A percentile compares a stretch with the other conserved stretches of the same genome.
phyloP scores from a whole-genome alignment of 1,140 invertebrate species.

The Campodea augens region DNA sequence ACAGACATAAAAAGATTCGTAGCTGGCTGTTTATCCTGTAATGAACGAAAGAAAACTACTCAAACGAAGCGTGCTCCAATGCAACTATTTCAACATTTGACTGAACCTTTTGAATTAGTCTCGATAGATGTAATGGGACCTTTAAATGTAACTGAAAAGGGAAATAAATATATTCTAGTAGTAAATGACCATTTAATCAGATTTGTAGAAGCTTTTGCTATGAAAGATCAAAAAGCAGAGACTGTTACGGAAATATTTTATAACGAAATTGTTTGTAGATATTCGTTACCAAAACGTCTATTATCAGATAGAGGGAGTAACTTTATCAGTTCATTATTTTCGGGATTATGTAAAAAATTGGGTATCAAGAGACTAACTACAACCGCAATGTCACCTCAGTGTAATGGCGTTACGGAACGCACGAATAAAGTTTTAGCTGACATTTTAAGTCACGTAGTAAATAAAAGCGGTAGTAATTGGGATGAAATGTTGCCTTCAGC shows the following conservation, averaged over 20 bases:
- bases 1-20: constrained; percentile 11
- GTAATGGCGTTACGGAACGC: background rate
- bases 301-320: constrained; percentile 17
- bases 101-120: constrained; percentile 7
- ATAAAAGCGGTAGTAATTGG: background rate
- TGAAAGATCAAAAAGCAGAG: constrained; percentile 16
- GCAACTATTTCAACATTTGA: background rate
- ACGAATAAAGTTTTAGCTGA: background rate
- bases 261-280: constrained; percentile 14
- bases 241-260: constrained; percentile 16
- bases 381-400: background rate
- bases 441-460: background rate
- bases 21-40: constrained; percentile 10
- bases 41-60: constrained; percentile 6
- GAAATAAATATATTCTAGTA: constrained; percentile 18
- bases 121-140: constrained; percentile 13
- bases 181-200: constrained; percentile 18
- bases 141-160: constrained; percentile 5
- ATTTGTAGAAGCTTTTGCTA: constrained; percentile 15
- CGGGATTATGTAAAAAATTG: constrained; percentile 1
- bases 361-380: background rate
- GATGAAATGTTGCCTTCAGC: background rate
- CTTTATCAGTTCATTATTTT: background rate
- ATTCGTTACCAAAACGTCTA: constrained; percentile 17
- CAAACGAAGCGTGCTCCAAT: constrained; percentile 4